Evolutionary conservation across 2,888 invertebrate genomes (phyloP).

Genomic region (Ophion ellenae): DNA sequence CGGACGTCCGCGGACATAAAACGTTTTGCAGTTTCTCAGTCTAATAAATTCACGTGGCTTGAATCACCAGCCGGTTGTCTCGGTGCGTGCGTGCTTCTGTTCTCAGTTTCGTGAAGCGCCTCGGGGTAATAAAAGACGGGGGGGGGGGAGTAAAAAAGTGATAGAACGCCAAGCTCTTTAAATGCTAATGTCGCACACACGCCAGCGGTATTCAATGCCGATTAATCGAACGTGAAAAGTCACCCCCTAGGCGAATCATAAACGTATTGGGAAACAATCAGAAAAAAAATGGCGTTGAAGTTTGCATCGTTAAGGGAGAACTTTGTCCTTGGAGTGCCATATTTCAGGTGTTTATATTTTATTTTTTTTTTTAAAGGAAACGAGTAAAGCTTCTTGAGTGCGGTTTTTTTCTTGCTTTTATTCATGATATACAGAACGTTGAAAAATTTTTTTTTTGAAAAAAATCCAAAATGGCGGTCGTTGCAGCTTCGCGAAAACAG

Average conservation of each 20-base stretch:
- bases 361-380: too few species aligned
- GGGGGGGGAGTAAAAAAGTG: neutral
- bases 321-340: too few species aligned
- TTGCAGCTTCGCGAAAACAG: too few species aligned
- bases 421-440: too few species aligned
- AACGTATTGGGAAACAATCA: neutral
- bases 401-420: too few species aligned
- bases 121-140: constrained; percentile 65
- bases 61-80: constrained; percentile 50
- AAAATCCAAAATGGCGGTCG: too few species aligned
- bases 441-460: too few species aligned
- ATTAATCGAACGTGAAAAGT: constrained; percentile 65
- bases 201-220: constrained; percentile 66
- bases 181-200: constrained; percentile 70
- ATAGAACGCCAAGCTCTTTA: constrained; percentile 67
- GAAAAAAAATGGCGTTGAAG: too few species aligned
- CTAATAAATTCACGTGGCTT: constrained; percentile 72
- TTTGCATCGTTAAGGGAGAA: too few species aligned
- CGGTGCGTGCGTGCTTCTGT: constrained; percentile 18
- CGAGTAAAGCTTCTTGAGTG: too few species aligned
- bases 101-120: constrained; percentile 57
- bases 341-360: too few species aligned
- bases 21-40: constrained; percentile 68
- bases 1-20: constrained; percentile 68
- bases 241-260: constrained; percentile 48